A percentile compares a stretch with the other conserved stretches of the same genome.
These are phyloP conservation scores for Myotis planiceps DNA, from an alignment of 2,797 vertebrate genomes.

Conservation along the genomic window DNA sequence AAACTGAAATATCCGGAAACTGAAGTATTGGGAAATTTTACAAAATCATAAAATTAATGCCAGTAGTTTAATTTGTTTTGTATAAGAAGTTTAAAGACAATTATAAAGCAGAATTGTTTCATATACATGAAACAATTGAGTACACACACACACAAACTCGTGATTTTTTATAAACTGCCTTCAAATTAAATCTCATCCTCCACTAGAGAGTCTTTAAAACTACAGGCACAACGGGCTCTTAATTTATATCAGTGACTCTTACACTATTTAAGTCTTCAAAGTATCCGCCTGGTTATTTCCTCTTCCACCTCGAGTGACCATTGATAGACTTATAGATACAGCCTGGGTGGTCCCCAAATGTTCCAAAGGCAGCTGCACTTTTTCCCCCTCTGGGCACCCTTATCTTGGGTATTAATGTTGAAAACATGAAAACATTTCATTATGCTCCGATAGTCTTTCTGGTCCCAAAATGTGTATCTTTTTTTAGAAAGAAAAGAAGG, in stretches of 20 bases:
- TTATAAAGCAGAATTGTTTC: slow-evolving; percentile 31
- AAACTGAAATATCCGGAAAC: slow-evolving; percentile 36
- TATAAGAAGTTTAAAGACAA: slow-evolving; percentile 1
- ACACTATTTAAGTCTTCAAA: neutral
- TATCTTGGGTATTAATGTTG: slow-evolving; percentile 51
- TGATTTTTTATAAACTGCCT: slow-evolving; percentile 16
- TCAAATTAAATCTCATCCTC: slow-evolving; percentile 34
- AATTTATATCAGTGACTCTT: neutral
- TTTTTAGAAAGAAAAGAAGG: neutral
- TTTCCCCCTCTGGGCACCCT: slow-evolving; percentile 5
- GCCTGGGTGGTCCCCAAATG: slow-evolving; percentile 52
- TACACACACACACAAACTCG: neutral
- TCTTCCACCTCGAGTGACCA: neutral
- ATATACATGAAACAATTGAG: neutral
- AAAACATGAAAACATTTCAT: slow-evolving; percentile 57
- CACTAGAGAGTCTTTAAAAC: slow-evolving; percentile 13
- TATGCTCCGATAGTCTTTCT: neutral
- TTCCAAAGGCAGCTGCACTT: slow-evolving; percentile 33
- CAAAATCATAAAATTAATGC: slow-evolving; percentile 36
- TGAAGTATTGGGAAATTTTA: slow-evolving; percentile 46
- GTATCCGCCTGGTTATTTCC: slow-evolving; percentile 30
- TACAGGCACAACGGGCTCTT: neutral
- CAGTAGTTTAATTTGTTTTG: neutral
- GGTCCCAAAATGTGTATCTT: neutral
- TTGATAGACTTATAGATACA: neutral